A percentile compares a stretch with the other conserved stretches of the same genome.
Evolutionary conservation across 2,797 vertebrate species (phyloP).

Genomic region (Melanotaenia pygmaea): DNA sequence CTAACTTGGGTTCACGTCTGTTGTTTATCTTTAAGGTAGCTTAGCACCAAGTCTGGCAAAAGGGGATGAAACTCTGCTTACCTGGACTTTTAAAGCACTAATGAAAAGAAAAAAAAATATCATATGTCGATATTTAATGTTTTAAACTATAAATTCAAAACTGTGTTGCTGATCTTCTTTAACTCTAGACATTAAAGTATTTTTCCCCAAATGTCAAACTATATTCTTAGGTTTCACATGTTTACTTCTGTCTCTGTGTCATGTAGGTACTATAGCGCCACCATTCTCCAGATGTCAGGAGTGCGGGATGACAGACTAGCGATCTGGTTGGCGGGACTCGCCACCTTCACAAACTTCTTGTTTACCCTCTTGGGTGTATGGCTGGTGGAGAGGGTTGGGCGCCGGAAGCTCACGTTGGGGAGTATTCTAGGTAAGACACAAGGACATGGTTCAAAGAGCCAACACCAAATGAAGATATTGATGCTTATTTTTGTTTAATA

Average conservation of each 20-base stretch:
- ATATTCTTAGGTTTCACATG: neutral
- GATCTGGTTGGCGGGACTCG: constrained; percentile 94
- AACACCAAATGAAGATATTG: neutral
- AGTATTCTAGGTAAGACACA: constrained; percentile 88
- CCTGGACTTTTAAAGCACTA: too few relatives aligned
- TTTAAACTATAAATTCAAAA: too few relatives aligned
- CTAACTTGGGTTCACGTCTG: too few relatives aligned
- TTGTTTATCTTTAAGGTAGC: too few relatives aligned
- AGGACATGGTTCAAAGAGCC: neutral
- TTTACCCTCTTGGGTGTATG: constrained; percentile 96
- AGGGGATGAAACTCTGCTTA: neutral
- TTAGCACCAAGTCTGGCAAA: neutral
- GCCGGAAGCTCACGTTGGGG: constrained; percentile 91
- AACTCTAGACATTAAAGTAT: too few relatives aligned
- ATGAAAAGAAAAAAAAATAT: too few relatives aligned
- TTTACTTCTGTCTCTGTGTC: neutral
- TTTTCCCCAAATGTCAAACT: neutral
- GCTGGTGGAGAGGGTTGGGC: constrained; percentile 95
- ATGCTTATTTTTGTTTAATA: neutral
- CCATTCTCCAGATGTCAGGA: constrained; percentile 99
- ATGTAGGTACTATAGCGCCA: constrained; percentile 97
- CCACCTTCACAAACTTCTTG: constrained; percentile 96
- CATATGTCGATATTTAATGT: too few relatives aligned
- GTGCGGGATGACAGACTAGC: constrained; percentile 92
- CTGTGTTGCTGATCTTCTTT: too few relatives aligned